Evolutionary conservation across 2,797 vertebrate species (phyloP).

Genomic region (Myripristis murdjan): DNA sequence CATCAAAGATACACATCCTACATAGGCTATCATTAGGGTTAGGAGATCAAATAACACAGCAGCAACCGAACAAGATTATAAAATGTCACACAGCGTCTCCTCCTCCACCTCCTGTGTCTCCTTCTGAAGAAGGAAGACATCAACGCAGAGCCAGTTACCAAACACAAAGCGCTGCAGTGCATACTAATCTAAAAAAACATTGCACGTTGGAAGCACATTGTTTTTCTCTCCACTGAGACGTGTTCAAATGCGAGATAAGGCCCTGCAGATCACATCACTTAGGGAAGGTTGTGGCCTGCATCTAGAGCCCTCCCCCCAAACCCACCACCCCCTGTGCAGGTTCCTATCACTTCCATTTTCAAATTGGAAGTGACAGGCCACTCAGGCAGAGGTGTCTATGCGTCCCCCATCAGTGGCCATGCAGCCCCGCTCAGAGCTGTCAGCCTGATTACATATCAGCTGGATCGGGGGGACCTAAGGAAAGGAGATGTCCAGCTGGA

Average conservation of each 20-base stretch:
- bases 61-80: constrained; percentile 73
- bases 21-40: constrained; percentile 59
- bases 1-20: constrained; percentile 53
- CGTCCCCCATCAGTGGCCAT: constrained; percentile 72
- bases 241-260: constrained; percentile 68
- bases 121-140: constrained; percentile 63
- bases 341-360: constrained; percentile 74
- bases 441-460: constrained; percentile 82
- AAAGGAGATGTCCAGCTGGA: constrained; percentile 77
- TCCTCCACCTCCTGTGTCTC: constrained; percentile 35
- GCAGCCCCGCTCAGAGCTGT: constrained; percentile 79
- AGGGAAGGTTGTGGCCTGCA: constrained; percentile 64
- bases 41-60: constrained; percentile 60
- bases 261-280: constrained; percentile 76
- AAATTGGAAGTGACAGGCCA: constrained; percentile 87
- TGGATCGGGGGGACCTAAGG: constrained; percentile 57
- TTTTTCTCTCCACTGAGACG: constrained; percentile 53
- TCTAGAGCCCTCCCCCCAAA: constrained; percentile 33
- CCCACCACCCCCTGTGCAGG: constrained; percentile 50
- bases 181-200: constrained; percentile 77
- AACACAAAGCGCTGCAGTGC: constrained; percentile 50
- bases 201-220: constrained; percentile 55
- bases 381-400: constrained; percentile 78
- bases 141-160: constrained; percentile 53
- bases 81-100: constrained; percentile 64